Evolutionary conservation across 2,888 invertebrate genomes (phyloP).

Genomic region (Lasioglossum lativentre): DNA sequence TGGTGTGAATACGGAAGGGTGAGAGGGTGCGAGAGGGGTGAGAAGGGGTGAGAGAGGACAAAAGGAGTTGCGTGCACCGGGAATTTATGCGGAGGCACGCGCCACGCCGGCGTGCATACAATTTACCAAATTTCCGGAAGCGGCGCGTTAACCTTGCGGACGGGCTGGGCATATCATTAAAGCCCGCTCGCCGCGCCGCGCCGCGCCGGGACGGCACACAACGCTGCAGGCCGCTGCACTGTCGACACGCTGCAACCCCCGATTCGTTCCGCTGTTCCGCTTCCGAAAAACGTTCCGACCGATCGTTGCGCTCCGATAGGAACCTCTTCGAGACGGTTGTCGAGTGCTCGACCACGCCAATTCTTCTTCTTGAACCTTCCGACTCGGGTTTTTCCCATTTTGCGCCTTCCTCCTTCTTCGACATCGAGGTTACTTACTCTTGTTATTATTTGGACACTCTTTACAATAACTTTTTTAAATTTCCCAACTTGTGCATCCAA

Average conservation of each 20-base stretch:
- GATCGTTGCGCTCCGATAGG: constrained; percentile 29
- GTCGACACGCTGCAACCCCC: constrained; percentile 37
- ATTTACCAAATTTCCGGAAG: constrained; percentile 77
- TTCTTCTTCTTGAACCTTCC: not conserved
- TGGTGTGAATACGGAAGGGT: not conserved
- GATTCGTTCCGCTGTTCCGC: constrained; percentile 1
- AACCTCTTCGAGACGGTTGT: constrained; percentile 14
- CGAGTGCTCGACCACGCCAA: not conserved
- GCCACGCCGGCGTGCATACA: constrained; percentile 74
- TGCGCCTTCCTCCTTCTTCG: too few species aligned
- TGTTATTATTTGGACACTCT: too few species aligned
- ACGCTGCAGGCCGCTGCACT: constrained; percentile 1
- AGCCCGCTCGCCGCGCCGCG: not conserved
- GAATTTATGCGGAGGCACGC: constrained; percentile 79
- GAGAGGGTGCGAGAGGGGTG: not conserved
- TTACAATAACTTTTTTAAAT: too few species aligned
- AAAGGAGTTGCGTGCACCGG: constrained; percentile 42
- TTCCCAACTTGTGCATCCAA: too few species aligned
- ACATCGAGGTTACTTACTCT: too few species aligned
- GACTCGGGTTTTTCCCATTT: too few species aligned
- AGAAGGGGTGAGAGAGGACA: constrained; percentile 22
- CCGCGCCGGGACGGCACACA: not conserved
- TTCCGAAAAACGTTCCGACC: constrained; percentile 28
- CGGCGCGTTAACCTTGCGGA: constrained; percentile 63
- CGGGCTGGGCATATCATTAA: constrained; percentile 44